A percentile compares a stretch with the other conserved stretches of the same genome.
Conservation (phyloP, 2,113 vertebrate species). For the Porphyrio hochstetteri region DNA sequence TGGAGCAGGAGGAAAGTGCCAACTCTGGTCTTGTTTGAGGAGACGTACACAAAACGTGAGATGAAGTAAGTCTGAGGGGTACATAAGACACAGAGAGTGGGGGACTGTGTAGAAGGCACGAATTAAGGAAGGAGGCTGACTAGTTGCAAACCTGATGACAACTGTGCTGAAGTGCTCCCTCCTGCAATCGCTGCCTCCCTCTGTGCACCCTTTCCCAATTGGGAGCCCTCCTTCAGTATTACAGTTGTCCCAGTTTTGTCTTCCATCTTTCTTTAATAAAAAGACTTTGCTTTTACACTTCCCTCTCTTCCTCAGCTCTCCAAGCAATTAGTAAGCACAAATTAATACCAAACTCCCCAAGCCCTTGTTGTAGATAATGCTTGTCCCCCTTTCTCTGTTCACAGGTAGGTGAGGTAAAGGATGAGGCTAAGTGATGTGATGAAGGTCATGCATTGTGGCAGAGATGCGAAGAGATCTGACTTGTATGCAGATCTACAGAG, state of each 20-base stretch:
- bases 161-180: neutral
- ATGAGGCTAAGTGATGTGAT: neutral
- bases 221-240: neutral
- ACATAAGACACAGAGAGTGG: neutral
- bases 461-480: neutral
- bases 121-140: neutral
- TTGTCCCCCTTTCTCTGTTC: neutral
- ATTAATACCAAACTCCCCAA: constrained; percentile 3
- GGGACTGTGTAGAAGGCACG: neutral
- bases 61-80: neutral
- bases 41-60: neutral
- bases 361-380: neutral
- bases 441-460: neutral
- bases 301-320: neutral
- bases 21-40: neutral
- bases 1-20: neutral
- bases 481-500: neutral
- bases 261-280: neutral
- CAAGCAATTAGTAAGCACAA: constrained; percentile 17
- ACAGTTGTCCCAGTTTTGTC: neutral
- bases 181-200: neutral
- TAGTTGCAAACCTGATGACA: neutral
- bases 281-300: neutral
- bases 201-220: neutral
- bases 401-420: neutral